These are phyloP conservation scores for Lagocephalus sceleratus DNA, from an alignment of 2,797 vertebrate species.

Conservation along the genomic window DNA sequence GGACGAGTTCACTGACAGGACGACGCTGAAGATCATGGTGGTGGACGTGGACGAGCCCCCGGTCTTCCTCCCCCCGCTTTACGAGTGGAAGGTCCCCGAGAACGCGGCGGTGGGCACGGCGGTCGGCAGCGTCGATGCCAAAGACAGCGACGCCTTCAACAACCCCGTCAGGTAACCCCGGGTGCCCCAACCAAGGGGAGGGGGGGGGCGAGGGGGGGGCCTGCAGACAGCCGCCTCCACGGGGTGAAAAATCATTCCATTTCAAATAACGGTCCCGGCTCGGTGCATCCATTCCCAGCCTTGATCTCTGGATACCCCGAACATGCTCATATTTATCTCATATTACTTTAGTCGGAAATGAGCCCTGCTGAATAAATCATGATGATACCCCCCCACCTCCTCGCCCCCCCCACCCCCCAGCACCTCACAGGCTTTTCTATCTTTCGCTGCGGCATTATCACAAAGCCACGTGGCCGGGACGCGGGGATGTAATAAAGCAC, in stretches of 20 bases:
- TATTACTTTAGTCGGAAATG: conserved; percentile 78
- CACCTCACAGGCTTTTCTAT: conserved; percentile 73
- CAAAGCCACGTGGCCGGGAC: conserved; percentile 62
- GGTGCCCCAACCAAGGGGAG: conserved; percentile 29
- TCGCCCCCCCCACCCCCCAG: conserved; percentile 35
- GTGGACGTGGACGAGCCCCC: conserved; percentile 91
- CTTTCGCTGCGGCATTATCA: conserved; percentile 71
- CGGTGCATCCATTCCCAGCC: conserved; percentile 69
- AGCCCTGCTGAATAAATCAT: conserved; percentile 80
- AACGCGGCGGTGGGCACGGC: conserved; percentile 67
- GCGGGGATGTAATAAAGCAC: conserved; percentile 71
- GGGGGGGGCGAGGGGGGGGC: conserved; percentile 29
- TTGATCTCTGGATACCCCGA: conserved; percentile 71
- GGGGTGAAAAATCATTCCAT: conserved; percentile 71
- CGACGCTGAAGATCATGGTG: conserved; percentile 84
- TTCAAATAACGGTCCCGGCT: conserved; percentile 64
- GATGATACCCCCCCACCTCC: conserved; percentile 30
- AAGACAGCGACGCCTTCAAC: conserved; percentile 81
- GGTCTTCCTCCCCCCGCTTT: conserved; percentile 72
- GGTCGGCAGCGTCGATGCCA: conserved; percentile 81
- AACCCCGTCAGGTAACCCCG: conserved; percentile 81
- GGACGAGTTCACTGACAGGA: conserved; percentile 77
- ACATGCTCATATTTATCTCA: conserved; percentile 77
- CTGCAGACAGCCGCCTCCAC: conserved; percentile 50
- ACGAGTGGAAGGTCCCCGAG: conserved; percentile 84